Base-by-base conservation (phyloP, 2,888 invertebrate genomes). In the Cistogaster globosa region DNA sequence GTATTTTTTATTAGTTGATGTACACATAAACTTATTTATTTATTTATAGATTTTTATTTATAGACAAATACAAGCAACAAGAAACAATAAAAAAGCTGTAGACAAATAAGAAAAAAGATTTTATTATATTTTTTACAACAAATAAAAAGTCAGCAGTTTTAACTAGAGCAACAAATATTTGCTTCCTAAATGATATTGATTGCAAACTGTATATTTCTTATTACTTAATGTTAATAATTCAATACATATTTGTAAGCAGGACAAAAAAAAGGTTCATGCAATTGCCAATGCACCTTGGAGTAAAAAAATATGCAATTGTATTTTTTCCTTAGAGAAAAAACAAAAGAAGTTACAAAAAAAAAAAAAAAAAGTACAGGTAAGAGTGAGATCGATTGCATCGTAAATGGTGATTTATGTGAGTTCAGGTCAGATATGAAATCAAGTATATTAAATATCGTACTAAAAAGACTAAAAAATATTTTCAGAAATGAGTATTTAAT, bases 121-220 rank as follows among this genome's bases (percentile, higher is more conserved):
- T n/a, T 53, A 42, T 22, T 55, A 26, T 55, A 18, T 42, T 45
- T 14, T 22, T 20, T 38, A 53, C 48, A 55, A 62, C 48, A 76
- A 75, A 42, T 42, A 12, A 82, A 45, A 77, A 71, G 76, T 82
- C 76, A 82, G 82, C 82, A 76, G 68, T 58, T 65, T 80, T 65
- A 65, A 60, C 16, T 65, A 60, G 71, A 82, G 58, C 82, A 82
- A 71, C 76, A 82, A 82, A 42, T 82, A 65, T 72, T 76, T 71
- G 63, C 45, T 53, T 82, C 51, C 36, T 75, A 75, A 81, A 74
- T 42, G 60, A 57, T 75, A 81, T 81, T 69, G 68, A 75, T 75
- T 75, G 55, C 48, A 62, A 38, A 55, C 63, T n/a, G 38, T 48
- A 45, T 55, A 45, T 68, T 53, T 68, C 65, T 77, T 77, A 77